phyloP scores from a whole-genome alignment of 2,113 vertebrate species.

The Ibidorhyncha struthersii region DNA sequence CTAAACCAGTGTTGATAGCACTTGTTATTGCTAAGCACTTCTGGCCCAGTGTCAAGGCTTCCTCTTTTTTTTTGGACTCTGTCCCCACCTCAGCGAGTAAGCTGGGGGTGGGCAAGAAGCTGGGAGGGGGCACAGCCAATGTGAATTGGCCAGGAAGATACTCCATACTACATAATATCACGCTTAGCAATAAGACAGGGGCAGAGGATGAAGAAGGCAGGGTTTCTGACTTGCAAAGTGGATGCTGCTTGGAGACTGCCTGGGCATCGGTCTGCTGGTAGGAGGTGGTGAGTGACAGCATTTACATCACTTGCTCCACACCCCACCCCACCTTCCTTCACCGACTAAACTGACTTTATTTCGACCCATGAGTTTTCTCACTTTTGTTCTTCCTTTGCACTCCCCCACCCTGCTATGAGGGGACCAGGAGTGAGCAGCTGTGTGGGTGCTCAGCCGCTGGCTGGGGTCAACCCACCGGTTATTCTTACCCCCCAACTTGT shows the following conservation, averaged over 20 bases:
- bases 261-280: background rate
- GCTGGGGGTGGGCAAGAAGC: background rate
- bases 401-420: background rate
- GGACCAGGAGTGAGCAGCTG: background rate
- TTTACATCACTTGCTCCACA: background rate
- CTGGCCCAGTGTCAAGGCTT: background rate
- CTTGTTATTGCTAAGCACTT: background rate
- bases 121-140: background rate
- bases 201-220: background rate
- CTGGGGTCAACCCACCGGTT: background rate
- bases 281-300: background rate
- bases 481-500: background rate
- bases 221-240: background rate
- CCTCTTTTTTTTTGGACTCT: background rate
- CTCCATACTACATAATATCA: background rate
- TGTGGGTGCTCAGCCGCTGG: background rate
- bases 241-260: background rate
- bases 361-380: background rate
- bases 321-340: background rate
- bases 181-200: background rate
- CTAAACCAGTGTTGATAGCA: fast-evolving
- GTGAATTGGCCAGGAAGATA: background rate
- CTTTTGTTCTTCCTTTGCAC: background rate
- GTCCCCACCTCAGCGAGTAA: background rate
- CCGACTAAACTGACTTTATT: background rate